Conservation (phyloP, 2,113 vertebrate genomes). For the Elanoides forficatus region DNA sequence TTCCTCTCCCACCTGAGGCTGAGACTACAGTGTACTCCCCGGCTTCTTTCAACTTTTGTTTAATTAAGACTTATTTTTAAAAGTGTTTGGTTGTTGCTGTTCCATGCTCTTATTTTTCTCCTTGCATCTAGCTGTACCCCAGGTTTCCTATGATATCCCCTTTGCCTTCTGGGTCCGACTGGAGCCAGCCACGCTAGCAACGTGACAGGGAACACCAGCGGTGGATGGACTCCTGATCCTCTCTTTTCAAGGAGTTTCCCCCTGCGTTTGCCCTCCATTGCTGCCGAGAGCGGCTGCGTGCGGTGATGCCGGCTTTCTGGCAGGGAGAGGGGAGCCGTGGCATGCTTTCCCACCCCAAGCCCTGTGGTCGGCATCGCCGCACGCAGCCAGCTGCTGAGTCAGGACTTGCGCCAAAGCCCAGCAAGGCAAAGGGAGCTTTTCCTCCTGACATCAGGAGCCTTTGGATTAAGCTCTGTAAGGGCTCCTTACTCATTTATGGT, state of each 20-base stretch:
- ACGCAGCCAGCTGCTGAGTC: background rate
- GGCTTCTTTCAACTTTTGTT: background rate
- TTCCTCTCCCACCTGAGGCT: background rate
- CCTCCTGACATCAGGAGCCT: background rate
- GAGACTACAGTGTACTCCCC: accelerated
- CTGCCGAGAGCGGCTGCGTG: accelerated
- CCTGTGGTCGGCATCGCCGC: accelerated
- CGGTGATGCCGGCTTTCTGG: accelerated
- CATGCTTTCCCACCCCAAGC: background rate
- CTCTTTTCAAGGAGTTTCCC: background rate
- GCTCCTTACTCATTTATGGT: accelerated
- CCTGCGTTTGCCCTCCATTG: accelerated
- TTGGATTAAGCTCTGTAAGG: background rate
- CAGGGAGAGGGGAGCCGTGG: background rate
- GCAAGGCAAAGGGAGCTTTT: background rate
- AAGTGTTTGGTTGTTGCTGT: background rate
- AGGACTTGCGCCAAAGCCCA: background rate
- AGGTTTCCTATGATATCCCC: background rate
- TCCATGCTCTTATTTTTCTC: background rate
- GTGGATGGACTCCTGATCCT: background rate
- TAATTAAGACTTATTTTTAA: background rate
- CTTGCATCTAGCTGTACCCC: background rate
- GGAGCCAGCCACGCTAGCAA: accelerated
- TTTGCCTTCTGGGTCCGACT: accelerated
- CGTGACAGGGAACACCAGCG: accelerated